These are phyloP conservation scores for Seriola aureovittata DNA, from an alignment of 2,113 vertebrate species.

Conservation along the genomic window DNA sequence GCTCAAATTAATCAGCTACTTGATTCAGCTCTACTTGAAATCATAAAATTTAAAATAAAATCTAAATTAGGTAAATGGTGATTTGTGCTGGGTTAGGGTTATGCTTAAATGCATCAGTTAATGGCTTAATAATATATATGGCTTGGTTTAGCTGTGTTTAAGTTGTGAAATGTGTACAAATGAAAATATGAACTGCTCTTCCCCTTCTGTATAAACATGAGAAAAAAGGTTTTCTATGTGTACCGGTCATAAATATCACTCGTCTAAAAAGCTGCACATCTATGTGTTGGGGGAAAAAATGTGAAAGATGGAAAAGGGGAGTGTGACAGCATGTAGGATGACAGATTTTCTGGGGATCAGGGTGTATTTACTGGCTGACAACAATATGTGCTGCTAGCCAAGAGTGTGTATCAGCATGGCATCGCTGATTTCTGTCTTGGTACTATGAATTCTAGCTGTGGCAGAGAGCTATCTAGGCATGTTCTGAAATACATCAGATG, in stretches of 20 bases:
- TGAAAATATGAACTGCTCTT: background rate
- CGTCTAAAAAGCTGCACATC: background rate
- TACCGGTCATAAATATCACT: background rate
- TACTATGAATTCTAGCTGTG: constrained; percentile 48
- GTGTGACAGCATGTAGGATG: constrained; percentile 29
- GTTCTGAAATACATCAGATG: constrained; percentile 41
- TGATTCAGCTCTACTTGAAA: background rate
- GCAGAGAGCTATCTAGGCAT: constrained; percentile 25
- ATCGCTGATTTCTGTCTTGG: constrained; percentile 58
- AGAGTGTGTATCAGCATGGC: constrained; percentile 58
- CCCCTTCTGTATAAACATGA: background rate
- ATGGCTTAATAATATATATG: background rate
- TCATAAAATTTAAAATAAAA: background rate
- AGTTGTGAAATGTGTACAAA: background rate
- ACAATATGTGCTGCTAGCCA: constrained; percentile 52
- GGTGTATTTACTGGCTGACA: constrained; percentile 56
- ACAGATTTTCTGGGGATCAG: constrained; percentile 67
- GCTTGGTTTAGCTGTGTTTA: background rate
- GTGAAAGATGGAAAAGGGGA: background rate
- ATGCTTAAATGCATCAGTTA: background rate
- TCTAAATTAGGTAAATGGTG: no score
- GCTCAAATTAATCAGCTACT: background rate
- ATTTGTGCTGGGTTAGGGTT: no score
- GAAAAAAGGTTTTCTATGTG: background rate
- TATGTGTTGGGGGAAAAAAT: background rate